Evolutionary conservation across 2,113 vertebrate species (phyloP), one percentile per base, ranked within the genome.

Genomic region (Albula goreensis): DNA sequence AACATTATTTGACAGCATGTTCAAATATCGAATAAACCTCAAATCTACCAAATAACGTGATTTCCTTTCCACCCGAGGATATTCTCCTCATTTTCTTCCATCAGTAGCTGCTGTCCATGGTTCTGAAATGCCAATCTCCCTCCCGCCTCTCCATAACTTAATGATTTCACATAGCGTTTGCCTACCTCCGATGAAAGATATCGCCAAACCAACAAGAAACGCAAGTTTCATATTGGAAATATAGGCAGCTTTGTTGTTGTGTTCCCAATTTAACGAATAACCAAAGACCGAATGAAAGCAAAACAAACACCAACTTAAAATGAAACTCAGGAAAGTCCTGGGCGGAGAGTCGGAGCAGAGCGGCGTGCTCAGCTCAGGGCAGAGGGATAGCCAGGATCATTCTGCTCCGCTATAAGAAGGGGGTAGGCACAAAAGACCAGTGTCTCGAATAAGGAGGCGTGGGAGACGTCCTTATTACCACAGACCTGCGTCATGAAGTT

Each of bases 31-130:
- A 80, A 50, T 80, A 74, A 31, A 74, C 5, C 41, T 53, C 52
- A 19, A 66, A 22, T 66, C 60, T 66, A 66, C 41, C 41, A 83
- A 31, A 19, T 57, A 56, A 74, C 12, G 8, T 17, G 48, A 81
- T 81, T 48, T 25, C 17, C 3, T 15, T 80, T 12, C 49, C 83
- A 4, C 6, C 70, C n/a, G 5, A 77, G 13, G 81, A 82, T 31
- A 25, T 82, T 17, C 22, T n/a, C 8, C 53, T 50, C 70, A 53
- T 31, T 51, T 52, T 22, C 12, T 13, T 66, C 60, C 17, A 12
- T 22, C 22, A 19, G 17, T 22, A 86, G 82, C 49, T 89, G 90
- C 95, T 96, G 92, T 93, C 94, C 93, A 2, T 91, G 95, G 95
- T 95, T 79, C 95, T 96, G 94, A 93, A 94, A 78, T 78, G 81